Evolutionary conservation across 2,888 invertebrate species (phyloP).

Genomic region (Agriopis aurantiaria): DNA sequence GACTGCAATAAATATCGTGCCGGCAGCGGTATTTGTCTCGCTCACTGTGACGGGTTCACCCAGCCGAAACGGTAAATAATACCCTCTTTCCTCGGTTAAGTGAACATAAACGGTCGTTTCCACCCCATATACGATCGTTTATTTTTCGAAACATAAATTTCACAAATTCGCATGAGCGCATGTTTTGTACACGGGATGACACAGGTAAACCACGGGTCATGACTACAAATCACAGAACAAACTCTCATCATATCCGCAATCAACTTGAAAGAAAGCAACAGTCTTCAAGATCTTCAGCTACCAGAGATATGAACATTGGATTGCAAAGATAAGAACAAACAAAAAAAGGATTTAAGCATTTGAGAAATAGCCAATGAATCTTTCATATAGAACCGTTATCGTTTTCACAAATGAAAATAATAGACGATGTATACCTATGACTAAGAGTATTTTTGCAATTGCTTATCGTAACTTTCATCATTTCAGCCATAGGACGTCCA

Average conservation of each 20-base stretch:
- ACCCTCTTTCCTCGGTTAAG: constrained; percentile 86
- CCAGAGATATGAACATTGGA: too few relatives aligned
- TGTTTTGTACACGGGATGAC: constrained; percentile 62
- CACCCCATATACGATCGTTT: constrained; percentile 86
- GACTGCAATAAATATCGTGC: constrained; percentile 84
- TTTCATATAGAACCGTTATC: too few relatives aligned
- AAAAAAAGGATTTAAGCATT: too few relatives aligned
- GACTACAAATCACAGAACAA: constrained; percentile 44
- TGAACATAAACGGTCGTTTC: constrained; percentile 87
- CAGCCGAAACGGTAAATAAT: constrained; percentile 86
- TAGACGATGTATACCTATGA: too few relatives aligned
- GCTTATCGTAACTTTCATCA: too few relatives aligned
- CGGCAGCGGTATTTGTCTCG: constrained; percentile 83
- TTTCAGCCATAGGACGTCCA: too few relatives aligned
- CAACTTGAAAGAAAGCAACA: not conserved
- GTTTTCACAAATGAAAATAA: too few relatives aligned
- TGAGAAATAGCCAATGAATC: too few relatives aligned
- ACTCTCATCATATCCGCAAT: not conserved
- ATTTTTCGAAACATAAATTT: constrained; percentile 86
- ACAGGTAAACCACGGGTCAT: constrained; percentile 58
- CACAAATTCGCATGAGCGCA: constrained; percentile 76
- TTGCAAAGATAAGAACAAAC: too few relatives aligned
- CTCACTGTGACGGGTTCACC: constrained; percentile 84
- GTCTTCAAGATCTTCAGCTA: not conserved
- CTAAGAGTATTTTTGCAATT: too few relatives aligned